Base-by-base conservation (phyloP, 2,113 vertebrate species). In the Perca flavescens region DNA sequence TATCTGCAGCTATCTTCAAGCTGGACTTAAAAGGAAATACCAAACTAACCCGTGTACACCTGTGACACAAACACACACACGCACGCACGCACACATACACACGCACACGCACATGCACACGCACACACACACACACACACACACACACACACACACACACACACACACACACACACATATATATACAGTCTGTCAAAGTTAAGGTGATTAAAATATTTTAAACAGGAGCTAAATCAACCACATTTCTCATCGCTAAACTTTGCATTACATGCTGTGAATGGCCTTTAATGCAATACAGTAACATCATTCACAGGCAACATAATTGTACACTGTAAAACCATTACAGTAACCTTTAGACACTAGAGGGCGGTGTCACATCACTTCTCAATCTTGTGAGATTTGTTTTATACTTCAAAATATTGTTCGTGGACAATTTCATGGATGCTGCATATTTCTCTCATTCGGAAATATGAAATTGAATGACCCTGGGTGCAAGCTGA, bases 281-380 rank as follows among this genome's bases (percentile, higher is more conserved):
- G 4, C 14, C 52, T 47, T 47, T 74, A 31, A 40, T 34, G 10
- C 40, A 43, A 43, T 11, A 9, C 7, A 40, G 36, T 40, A 10
- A 8, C 36, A 36, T 62, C 43, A 63, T n/a, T 60, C 3, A 57
- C 9, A 13, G 5, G 21, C 1, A 53, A 19, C 14, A 21, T 19
- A 65, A 0, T 31, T 67, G 3, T 16, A 31, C 15, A 34, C 34
- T 34, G 34, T 53, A 2, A n/a, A 50, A 40, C 2, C 0, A 22
- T 9, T 15, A 5, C 34, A 34, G 34, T 8, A 4, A n/a, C 11
- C 0, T 12, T 14, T 0, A 1, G 19, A 17, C 93, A 89, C 89
- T 86, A 92, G 94, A 90, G 87, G 92, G 92, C 91, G 86, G 77
- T 83, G 58, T 90, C 31, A 75, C 66, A 74, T 79, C 40, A 5